phyloP scores from a whole-genome alignment of 2,797 vertebrate species.

The Aulostomus chinensis region DNA sequence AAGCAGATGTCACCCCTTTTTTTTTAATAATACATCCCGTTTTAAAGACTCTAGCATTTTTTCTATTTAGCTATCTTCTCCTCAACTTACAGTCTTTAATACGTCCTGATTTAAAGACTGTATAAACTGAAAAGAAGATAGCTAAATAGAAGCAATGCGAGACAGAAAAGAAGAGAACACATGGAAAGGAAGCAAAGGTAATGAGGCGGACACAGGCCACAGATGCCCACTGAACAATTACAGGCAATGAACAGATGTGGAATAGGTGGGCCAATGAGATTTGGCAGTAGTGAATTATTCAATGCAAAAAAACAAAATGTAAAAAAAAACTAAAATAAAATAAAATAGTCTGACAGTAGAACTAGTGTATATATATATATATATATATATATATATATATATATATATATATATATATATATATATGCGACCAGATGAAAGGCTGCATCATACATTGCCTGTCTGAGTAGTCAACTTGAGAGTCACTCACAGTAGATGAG shows the following conservation, averaged over 20 bases:
- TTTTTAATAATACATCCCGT: neutral
- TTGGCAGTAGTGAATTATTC: conserved; percentile 14
- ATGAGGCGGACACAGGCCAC: conserved; percentile 27
- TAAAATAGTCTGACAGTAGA: no score
- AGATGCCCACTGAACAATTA: conserved; percentile 31
- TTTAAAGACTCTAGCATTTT: no score
- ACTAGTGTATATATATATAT: no score
- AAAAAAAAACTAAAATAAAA: no score
- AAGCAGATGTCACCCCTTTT: neutral
- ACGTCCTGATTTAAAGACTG: no score
- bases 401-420: no score
- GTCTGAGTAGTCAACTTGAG: conserved; percentile 32
- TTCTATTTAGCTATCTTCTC: no score
- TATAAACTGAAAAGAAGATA: neutral
- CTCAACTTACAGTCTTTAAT: no score
- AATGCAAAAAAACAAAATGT: conserved; percentile 21
- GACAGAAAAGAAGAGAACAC: neutral
- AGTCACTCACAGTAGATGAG: conserved; percentile 30
- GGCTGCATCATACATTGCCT: conserved; percentile 35
- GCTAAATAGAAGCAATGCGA: neutral
- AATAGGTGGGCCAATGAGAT: neutral
- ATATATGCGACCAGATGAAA: conserved; percentile 46
- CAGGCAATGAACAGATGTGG: conserved; percentile 14
- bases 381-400: no score
- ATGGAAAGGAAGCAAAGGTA: conserved; percentile 12